phyloP scores from a whole-genome alignment of 1,140 invertebrate species.

The Drosophila suzukii region DNA sequence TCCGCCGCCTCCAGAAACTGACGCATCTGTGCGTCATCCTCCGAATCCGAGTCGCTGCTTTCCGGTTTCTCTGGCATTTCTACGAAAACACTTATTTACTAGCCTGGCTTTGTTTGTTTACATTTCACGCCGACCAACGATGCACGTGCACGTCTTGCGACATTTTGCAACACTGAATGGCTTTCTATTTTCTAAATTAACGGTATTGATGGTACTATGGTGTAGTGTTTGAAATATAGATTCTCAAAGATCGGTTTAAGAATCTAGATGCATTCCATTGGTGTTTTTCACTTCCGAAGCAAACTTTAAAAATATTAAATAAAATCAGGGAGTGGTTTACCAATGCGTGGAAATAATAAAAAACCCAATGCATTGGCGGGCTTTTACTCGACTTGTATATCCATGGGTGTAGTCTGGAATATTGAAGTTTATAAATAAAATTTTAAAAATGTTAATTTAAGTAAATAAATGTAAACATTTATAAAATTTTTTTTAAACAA shows the following conservation, averaged over 20 bases:
- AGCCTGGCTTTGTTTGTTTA: constrained; percentile 13
- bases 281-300: too few species aligned
- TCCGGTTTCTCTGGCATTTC: constrained; percentile 6
- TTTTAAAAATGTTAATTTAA: too few species aligned
- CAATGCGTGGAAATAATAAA: background rate
- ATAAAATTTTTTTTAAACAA: too few species aligned
- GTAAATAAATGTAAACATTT: too few species aligned
- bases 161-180: constrained; percentile 15
- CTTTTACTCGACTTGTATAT: background rate
- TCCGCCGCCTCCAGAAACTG: constrained; percentile 62
- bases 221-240: too few species aligned
- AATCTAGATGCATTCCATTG: too few species aligned
- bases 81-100: background rate
- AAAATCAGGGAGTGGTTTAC: too few species aligned
- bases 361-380: background rate
- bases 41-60: constrained; percentile 46
- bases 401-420: background rate
- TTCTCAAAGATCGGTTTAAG: too few species aligned
- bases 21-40: constrained; percentile 49
- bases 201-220: too few species aligned
- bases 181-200: too few species aligned
- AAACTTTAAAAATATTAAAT: too few species aligned
- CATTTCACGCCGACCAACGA: background rate
- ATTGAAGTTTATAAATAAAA: too few species aligned
- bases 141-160: background rate